These are phyloP conservation scores for Ellobium chinense DNA, from an alignment of 2,888 invertebrate species.

Conservation along the genomic window DNA sequence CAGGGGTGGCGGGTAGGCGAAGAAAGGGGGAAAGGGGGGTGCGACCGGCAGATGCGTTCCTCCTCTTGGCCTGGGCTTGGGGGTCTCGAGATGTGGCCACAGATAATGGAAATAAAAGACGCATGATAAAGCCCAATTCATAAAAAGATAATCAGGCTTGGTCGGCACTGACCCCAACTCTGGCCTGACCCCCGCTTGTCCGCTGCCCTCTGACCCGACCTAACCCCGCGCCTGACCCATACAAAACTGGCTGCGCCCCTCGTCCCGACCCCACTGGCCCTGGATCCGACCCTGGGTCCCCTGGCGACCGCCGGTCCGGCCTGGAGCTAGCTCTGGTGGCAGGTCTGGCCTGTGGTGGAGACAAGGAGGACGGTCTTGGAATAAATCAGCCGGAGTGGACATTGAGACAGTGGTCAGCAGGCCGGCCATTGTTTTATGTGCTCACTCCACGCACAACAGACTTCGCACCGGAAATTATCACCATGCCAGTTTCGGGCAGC, in stretches of 20 bases:
- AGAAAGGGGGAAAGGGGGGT: neutral
- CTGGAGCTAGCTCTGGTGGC: slow-evolving; percentile 8
- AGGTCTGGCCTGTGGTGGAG: neutral
- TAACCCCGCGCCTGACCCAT: slow-evolving; percentile 43
- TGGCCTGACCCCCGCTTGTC: slow-evolving; percentile 39
- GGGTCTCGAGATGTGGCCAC: slow-evolving; percentile 25
- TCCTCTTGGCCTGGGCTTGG: neutral
- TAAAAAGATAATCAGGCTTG: slow-evolving; percentile 45
- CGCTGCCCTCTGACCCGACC: slow-evolving; percentile 47
- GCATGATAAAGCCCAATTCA: slow-evolving; percentile 39
- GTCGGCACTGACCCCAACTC: slow-evolving; percentile 32
- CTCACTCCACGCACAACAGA: neutral
- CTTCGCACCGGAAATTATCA: slow-evolving; percentile 34
- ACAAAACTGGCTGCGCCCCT: slow-evolving; percentile 37
- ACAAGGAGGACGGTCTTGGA: neutral
- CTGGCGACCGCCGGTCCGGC: neutral
- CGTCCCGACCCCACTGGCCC: neutral
- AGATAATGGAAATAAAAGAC: slow-evolving; percentile 38
- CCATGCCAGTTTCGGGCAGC: neutral
- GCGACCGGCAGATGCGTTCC: slow-evolving; percentile 37
- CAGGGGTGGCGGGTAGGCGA: neutral
- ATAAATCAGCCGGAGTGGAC: slow-evolving; percentile 12
- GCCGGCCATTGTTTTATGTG: slow-evolving; percentile 26
- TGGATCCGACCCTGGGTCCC: slow-evolving; percentile 14
- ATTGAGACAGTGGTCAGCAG: neutral